Evolutionary conservation across 2,888 invertebrate genomes (phyloP).

Genomic region (Odontomyia ornata): DNA sequence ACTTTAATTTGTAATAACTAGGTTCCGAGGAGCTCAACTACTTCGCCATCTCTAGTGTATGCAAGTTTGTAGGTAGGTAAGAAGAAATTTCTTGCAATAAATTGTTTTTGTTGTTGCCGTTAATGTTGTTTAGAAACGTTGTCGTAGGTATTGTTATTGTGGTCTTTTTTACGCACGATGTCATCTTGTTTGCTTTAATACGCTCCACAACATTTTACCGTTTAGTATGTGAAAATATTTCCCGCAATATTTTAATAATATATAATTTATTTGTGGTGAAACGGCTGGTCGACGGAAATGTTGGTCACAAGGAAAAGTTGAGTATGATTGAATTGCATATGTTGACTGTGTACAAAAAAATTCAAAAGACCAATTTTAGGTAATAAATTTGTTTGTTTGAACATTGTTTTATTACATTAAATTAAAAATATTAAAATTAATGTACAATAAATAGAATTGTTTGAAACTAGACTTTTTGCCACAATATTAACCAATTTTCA

Average conservation of each 20-base stretch:
- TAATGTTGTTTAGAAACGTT: too few species aligned
- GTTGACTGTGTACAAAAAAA: not conserved
- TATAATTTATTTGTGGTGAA: slow-evolving; percentile 14
- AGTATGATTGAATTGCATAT: too few species aligned
- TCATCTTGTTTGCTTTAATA: not conserved
- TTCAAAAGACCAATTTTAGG: too few species aligned
- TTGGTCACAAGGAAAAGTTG: not conserved
- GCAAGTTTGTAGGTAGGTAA: not conserved
- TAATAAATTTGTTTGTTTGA: too few species aligned
- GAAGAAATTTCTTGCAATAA: not conserved
- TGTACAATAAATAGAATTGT: too few species aligned
- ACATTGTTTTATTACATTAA: too few species aligned
- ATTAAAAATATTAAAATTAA: too few species aligned
- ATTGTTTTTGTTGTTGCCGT: too few species aligned
- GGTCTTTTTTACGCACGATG: not conserved
- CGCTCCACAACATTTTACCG: not conserved
- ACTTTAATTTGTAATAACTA: slow-evolving; percentile 2
- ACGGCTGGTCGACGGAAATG: not conserved
- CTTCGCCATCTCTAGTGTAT: not conserved
- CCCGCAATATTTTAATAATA: slow-evolving; percentile 7
- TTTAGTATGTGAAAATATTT: slow-evolving; percentile 10
- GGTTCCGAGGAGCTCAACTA: slow-evolving; percentile 1
- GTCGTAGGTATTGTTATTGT: too few species aligned
- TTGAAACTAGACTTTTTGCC: too few species aligned
- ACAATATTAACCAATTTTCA: too few species aligned